Evolutionary conservation across 1,140 invertebrate species (phyloP).

Genomic region (Apis florea): DNA sequence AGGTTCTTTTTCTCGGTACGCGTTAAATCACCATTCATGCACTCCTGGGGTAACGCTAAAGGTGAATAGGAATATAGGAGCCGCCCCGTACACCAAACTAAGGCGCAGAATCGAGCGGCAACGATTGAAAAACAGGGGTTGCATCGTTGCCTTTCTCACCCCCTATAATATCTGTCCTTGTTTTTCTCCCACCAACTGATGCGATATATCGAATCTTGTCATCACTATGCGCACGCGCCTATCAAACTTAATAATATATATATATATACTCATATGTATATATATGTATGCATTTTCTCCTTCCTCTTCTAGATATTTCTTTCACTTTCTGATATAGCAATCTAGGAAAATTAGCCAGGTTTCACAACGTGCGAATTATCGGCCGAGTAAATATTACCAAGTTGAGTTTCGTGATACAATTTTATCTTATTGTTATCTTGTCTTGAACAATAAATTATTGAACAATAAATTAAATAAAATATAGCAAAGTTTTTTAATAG

Average conservation of each 20-base stretch:
- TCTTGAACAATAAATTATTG: background rate
- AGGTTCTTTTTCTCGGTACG: constrained; percentile 46
- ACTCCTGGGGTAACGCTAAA: constrained; percentile 55
- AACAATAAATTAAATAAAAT: background rate
- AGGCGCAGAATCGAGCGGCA: constrained; percentile 73
- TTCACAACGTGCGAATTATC: constrained; percentile 11
- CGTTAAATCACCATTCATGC: constrained; percentile 64
- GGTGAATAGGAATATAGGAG: constrained; percentile 64
- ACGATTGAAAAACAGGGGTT: constrained; percentile 67
- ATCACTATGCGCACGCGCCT: constrained; percentile 20
- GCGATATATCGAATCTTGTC: background rate
- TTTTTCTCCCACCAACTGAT: background rate
- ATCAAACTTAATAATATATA: background rate
- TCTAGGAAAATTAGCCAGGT: constrained; percentile 11
- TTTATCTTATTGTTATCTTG: background rate
- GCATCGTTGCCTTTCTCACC: constrained; percentile 37
- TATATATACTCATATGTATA: background rate
- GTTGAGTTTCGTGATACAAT: background rate
- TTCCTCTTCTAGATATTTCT: background rate
- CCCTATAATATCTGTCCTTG: constrained; percentile 3
- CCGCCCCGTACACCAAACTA: constrained; percentile 68
- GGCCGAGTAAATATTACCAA: background rate
- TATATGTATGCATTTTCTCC: background rate
- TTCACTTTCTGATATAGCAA: background rate
- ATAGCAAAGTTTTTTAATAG: background rate